phyloP scores from a whole-genome alignment of 1,140 invertebrate genomes.

The Drosophila ambigua region DNA sequence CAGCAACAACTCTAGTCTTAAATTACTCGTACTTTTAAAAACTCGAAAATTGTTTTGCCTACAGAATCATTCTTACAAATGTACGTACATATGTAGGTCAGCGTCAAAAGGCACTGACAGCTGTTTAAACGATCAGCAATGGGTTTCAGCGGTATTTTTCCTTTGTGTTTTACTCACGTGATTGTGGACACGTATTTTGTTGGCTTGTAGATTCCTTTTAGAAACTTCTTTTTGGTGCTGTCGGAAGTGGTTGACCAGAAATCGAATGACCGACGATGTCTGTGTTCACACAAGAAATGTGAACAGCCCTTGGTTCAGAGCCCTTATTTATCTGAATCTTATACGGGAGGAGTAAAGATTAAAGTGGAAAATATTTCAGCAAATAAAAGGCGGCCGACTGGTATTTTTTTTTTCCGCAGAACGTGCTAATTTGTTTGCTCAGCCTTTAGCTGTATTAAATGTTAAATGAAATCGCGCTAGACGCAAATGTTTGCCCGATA shows the following conservation, averaged over 20 bases:
- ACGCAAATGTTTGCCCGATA: constrained; percentile 69
- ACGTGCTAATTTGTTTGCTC: constrained; percentile 21
- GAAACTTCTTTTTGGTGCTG: too few relatives aligned
- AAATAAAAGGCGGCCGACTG: constrained; percentile 28
- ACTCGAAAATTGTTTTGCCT: not conserved
- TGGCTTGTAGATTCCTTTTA: too few relatives aligned
- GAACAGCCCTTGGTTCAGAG: constrained; percentile 14
- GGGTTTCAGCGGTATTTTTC: not conserved
- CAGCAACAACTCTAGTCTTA: too few relatives aligned
- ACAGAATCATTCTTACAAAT: not conserved
- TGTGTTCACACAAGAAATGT: constrained; percentile 14
- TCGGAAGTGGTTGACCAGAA: constrained; percentile 1
- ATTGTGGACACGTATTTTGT: not conserved
- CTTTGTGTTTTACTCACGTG: constrained; percentile 31
- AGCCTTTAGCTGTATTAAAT: constrained; percentile 40
- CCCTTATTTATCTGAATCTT: constrained; percentile 34
- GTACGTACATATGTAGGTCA: constrained; percentile 21
- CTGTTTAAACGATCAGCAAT: constrained; percentile 38
- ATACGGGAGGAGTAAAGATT: constrained; percentile 14
- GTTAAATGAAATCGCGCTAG: constrained; percentile 66
- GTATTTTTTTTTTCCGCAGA: constrained; percentile 60
- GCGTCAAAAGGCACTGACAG: constrained; percentile 28
- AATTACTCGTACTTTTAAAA: not conserved
- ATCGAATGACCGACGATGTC: constrained; percentile 24
- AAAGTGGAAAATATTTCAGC: constrained; percentile 36